phyloP scores from a whole-genome alignment of 2,113 vertebrate species.

The Mirza zaza region DNA sequence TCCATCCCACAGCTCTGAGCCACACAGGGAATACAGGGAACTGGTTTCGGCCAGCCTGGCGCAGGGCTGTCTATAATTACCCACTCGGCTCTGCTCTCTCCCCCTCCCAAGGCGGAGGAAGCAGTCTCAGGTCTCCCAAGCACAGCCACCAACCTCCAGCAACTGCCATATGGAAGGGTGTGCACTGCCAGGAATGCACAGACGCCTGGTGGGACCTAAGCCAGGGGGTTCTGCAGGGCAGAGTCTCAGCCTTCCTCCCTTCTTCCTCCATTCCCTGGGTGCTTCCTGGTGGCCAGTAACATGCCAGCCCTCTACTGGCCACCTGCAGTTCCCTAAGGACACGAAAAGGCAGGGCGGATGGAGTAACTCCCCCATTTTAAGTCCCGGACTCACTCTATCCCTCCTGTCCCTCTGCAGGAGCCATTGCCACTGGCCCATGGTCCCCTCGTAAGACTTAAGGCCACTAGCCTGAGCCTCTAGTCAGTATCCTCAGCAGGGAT shows the following conservation, averaged over 20 bases:
- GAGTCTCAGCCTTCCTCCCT: not conserved
- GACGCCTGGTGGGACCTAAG: not conserved
- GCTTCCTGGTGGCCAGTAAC: not conserved
- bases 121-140: conserved; percentile 64
- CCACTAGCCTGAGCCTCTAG: not conserved
- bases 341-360: not conserved
- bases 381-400: not conserved
- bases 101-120: conserved; percentile 47
- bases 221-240: not conserved
- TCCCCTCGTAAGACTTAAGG: not conserved
- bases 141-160: conserved; percentile 24
- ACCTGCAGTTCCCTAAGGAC: not conserved
- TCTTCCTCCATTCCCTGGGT: not conserved
- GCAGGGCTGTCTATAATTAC: conserved; percentile 69
- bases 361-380: not conserved
- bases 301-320: not conserved
- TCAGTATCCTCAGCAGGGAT: not conserved
- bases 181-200: conserved; percentile 51
- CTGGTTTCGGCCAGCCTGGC: conserved; percentile 41
- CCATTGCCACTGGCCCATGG: not conserved
- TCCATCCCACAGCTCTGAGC: conserved; percentile 21
- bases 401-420: not conserved
- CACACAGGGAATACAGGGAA: conserved; percentile 31
- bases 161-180: conserved; percentile 52
- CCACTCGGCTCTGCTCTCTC: not conserved